Evolutionary conservation across 2,113 vertebrate species (phyloP).

Genomic region (Caranx melampygus): DNA sequence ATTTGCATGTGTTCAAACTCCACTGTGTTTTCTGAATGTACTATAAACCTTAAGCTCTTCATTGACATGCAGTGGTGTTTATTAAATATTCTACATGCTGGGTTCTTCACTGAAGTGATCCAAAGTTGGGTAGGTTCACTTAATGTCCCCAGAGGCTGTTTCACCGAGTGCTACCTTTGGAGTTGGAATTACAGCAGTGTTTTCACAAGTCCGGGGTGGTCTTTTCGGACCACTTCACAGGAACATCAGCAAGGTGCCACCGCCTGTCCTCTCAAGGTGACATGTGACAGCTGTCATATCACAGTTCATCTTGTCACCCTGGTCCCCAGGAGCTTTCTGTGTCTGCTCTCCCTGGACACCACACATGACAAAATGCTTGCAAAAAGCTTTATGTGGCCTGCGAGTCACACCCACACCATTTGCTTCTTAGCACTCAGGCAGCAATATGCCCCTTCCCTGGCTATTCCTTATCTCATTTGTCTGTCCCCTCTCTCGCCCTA

Average conservation of each 20-base stretch:
- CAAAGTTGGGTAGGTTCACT: neutral
- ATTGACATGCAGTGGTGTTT: neutral
- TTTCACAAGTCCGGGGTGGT: constrained; percentile 38
- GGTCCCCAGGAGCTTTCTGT: constrained; percentile 41
- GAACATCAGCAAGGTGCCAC: constrained; percentile 34
- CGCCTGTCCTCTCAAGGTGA: constrained; percentile 61
- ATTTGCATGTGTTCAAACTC: neutral
- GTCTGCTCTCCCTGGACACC: constrained; percentile 26
- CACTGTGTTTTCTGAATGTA: no score
- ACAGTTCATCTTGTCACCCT: constrained; percentile 51
- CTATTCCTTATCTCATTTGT: constrained; percentile 2
- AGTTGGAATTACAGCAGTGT: neutral
- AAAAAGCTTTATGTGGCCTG: constrained; percentile 46
- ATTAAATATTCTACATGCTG: neutral
- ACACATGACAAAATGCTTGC: constrained; percentile 41
- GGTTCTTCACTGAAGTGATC: neutral
- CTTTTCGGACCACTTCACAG: constrained; percentile 48
- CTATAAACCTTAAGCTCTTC: neutral
- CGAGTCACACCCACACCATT: constrained; percentile 47
- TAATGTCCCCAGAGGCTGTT: neutral
- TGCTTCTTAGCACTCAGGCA: neutral
- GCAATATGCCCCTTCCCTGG: constrained; percentile 6
- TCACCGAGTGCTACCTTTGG: neutral
- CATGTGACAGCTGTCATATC: constrained; percentile 52
- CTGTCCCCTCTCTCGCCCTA: neutral